A percentile compares a stretch with the other conserved stretches of the same genome.
Conservation (phyloP, 1,140 invertebrate species). For the Whitmania pigra region DNA sequence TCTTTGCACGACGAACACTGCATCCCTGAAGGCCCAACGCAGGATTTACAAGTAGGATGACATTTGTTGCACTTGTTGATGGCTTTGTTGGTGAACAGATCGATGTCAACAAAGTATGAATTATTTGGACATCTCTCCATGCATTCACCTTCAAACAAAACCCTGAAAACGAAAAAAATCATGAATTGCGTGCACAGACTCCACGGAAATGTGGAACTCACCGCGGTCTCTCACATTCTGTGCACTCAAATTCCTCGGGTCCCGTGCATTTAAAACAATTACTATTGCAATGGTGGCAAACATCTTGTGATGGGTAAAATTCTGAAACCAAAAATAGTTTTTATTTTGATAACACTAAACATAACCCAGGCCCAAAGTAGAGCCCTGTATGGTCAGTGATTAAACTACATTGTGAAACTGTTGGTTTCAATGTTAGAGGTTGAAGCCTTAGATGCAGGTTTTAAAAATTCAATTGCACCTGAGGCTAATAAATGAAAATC, state of each 20-base stretch:
- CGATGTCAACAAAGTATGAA: conserved; percentile 1
- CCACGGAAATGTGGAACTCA: not conserved
- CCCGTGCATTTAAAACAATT: not conserved
- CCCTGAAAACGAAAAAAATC: conserved; percentile 2
- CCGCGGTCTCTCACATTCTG: not conserved
- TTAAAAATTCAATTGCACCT: too few relatives aligned
- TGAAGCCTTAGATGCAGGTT: too few relatives aligned
- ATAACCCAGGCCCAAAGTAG: too few relatives aligned
- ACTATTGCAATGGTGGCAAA: too few relatives aligned
- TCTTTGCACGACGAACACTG: not conserved
- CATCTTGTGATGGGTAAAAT: too few relatives aligned
- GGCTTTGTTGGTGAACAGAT: not conserved
- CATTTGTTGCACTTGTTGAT: not conserved
- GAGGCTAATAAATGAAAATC: too few relatives aligned
- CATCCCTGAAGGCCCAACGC: not conserved
- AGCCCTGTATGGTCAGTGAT: too few relatives aligned
- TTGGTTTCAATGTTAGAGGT: too few relatives aligned
- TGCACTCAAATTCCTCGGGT: not conserved
- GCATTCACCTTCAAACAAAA: not conserved
- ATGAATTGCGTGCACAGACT: not conserved
- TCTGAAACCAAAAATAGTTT: too few relatives aligned
- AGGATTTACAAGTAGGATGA: conserved; percentile 6
- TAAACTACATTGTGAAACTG: too few relatives aligned
- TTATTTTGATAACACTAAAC: too few relatives aligned
- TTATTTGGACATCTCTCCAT: conserved; percentile 2